Evolutionary conservation across 2,113 vertebrate species (phyloP), one percentile per base, ranked within the genome.

Genomic region (Halcyon senegalensis): DNA sequence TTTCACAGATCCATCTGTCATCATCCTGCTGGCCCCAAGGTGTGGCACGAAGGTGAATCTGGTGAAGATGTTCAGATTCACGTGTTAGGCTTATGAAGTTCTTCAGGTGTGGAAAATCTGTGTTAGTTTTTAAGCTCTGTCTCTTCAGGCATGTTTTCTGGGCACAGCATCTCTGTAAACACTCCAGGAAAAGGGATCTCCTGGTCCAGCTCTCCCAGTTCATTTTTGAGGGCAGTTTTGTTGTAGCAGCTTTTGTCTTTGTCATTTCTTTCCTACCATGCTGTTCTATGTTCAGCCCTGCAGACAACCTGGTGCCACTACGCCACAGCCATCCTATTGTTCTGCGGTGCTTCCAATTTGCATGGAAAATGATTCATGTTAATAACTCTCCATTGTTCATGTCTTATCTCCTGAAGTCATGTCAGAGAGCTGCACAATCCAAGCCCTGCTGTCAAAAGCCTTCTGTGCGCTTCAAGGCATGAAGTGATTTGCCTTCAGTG

Each of bases 351-450:
- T 92, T 93, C 92, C 55, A 90, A 90, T 95, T 95, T 94, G 85
- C 88, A 95, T 75, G 60, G 67, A 77, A 89, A 90, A 93, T 95
- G 80, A 96, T 78, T 93, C 94, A 83, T 35, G 67, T 90, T 95
- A 94, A 90, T 89, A 94, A 90, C 70, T 91, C 62, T 80, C 70
- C 67, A 93, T 96, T 96, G 85, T 96, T 92, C 90, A 9, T 28
- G 19, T 90, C 67, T 95, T 93, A 95, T 96, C 92, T 95, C 84
- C 85, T 72, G 74, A 77, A 95, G 81, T 91, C 87, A 55, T 51
- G 82, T 91, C 77, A 72, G 87, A 76, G 59, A 88, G 67, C 90
- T 79, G 30, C 50, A 77, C 59, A 91, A 84, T 85, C 33, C 37
- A 43, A 95, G 53, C 58, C 30, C 51, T 87, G 27, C 85, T 69